Evolutionary conservation across 2,888 invertebrate genomes (phyloP), one percentile per base, ranked within the genome.

Genomic region (Erynnis tages): DNA sequence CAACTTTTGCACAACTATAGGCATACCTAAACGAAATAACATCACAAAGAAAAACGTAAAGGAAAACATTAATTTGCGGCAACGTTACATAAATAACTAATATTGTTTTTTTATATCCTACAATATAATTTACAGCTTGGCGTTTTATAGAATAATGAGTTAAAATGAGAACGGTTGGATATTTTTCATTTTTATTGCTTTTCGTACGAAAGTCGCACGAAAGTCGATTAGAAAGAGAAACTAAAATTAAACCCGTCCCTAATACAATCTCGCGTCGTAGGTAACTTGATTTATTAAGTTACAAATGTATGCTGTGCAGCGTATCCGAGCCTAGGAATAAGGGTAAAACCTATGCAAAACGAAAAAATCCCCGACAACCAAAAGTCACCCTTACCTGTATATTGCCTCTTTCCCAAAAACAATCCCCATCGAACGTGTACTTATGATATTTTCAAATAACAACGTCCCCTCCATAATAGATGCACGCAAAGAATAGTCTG

Each of bases 401-500:
- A 41, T 34, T 49, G 34, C 41, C 49, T 32, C 32, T 30, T 49
- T 27, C 41, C 49, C n/a, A 25, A 49, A 30, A 49, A 40, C 21
- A 49, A 41, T 49, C 34, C 41, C 41, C 49, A 17, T 19, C 34
- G 25, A 27, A 49, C 27, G 30, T 41, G 41, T 44, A 34, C 34
- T 27, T 43, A 23, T 27, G 41, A 50, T 43, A 45, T 50, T 49
- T 43, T 27, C 41, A 34, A 50, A 35, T 50, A 41, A 41, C 5
- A 49, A 27, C 41, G 34, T 27, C 25, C 25, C 45, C 41, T 8
- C 34, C 21, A 10, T 41, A 43, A 43, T 35, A 50, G 41, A 50
- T 35, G 49, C 49, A 43, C 27, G 34, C 40, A 17, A 50, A 50
- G 49, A 41, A 50, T 50, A 50, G 25, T 43, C 49, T 43, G 49